A percentile compares a stretch with the other conserved stretches of the same genome.
Conservation (phyloP, 2,113 vertebrate genomes). For the Sebastes fasciatus region DNA sequence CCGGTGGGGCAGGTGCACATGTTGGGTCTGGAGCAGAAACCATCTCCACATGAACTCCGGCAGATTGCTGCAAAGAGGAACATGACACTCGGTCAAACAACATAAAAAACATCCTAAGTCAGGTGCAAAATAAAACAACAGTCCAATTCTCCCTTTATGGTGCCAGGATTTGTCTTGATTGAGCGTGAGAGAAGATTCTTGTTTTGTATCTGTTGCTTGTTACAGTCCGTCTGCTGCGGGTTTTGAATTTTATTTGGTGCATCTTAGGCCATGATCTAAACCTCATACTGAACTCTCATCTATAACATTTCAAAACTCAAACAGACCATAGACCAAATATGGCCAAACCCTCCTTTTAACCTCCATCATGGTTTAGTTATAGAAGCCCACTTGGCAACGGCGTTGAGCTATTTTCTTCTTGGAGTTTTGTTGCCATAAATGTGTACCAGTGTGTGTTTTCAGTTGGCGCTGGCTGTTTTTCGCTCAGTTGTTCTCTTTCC, state of each 20-base stretch:
- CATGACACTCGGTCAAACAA: conserved; percentile 54
- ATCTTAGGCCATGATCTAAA: conserved; percentile 43
- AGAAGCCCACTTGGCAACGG: conserved; percentile 41
- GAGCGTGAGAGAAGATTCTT: conserved; percentile 34
- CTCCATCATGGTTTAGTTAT: conserved; percentile 46
- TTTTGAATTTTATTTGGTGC: conserved; percentile 46
- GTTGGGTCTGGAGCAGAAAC: conserved; percentile 99
- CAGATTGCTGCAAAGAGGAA: conserved; percentile 91
- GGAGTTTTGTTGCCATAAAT: conserved; percentile 51
- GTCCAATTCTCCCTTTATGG: background rate
- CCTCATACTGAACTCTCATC: conserved; percentile 46
- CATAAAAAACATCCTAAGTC: conserved; percentile 21
- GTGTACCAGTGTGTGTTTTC: conserved; percentile 51
- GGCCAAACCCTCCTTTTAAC: conserved; percentile 40
- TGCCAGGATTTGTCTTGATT: conserved; percentile 23
- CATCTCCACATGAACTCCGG: conserved; percentile 97
- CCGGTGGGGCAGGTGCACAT: conserved; percentile 98
- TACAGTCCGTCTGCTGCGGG: conserved; percentile 16
- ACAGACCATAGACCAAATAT: conserved; percentile 47
- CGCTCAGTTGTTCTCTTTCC: conserved; percentile 49
- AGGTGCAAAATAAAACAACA: conserved; percentile 35
- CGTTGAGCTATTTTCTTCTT: conserved; percentile 44
- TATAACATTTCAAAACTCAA: conserved; percentile 47
- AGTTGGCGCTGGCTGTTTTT: conserved; percentile 32
- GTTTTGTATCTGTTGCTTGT: conserved; percentile 44